Evolutionary conservation across 1,140 invertebrate genomes (phyloP), one percentile per base, ranked within the genome.

Genomic region (Micrasema minimum): DNA sequence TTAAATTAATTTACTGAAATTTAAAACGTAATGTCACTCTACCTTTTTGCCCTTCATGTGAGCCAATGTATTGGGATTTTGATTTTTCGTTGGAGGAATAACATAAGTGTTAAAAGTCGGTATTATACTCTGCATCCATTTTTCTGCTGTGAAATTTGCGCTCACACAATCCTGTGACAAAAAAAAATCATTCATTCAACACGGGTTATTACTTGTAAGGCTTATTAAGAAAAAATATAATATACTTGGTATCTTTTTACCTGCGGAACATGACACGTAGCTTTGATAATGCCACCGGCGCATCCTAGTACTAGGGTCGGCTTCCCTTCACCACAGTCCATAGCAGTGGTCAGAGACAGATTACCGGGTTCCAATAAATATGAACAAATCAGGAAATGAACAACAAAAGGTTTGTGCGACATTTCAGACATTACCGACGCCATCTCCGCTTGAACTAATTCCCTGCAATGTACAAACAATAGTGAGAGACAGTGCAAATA

Each of bases 311-410:
- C 53, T 48, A 83, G 16, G 20, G 78, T 72, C 7, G 78, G 78
- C 59, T 74, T 61, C 37, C 37, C 18, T 16, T 14, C 53, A 22
- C 53, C 35, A 10, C 62, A 68, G 20, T 64, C 38, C 10, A 62
- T 66, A 6, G 65, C 51, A 61, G 79, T 73, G 6, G 77, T 77
- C 2, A 71, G 11, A 59, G 75, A 69, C 37, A 79, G 76, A 1
- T 37, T 77, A 5, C 57, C 71, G 12, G 71, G 65, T 72, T 77
- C 77, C 79, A 82, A 78, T 11, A 84, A 78, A 76, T 84, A 84
- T 9, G 82, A 82, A 64, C 80, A 80, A 2, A 80, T 78, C 59
- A 83, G 72, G 75, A 84, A 84, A 76, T 83, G 82, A 14, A 82
- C 80, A 1, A 78, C 72, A 76, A 81, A 82, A 1, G 76, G 68